Evolutionary conservation across 2,113 vertebrate genomes (phyloP), one percentile per base, ranked within the genome.

Genomic region (Nettapus auritus): DNA sequence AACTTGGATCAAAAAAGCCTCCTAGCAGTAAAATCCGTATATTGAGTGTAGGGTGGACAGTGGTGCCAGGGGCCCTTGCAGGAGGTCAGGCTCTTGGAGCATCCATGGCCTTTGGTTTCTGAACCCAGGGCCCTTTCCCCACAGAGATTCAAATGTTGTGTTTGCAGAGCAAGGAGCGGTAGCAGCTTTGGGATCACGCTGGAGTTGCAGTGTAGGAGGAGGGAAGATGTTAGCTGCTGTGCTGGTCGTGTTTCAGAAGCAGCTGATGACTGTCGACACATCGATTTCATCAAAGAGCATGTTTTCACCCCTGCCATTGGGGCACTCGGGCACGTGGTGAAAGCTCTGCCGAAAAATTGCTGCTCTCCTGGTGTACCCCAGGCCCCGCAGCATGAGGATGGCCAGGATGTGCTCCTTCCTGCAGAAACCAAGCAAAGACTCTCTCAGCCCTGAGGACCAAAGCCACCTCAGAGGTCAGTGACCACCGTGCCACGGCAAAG

Each of bases 331-430:
- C 1, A 2, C 15, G 0, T 0, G 46, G n/a, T 9, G 38, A 40
- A 64, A 19, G 19, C 36, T 36, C 52, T 97, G 86, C 31, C 1
- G 90, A 53, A 88, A 16, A 46, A 97, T 88, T 0, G 79, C 82
- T 0, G 6, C 33, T 81, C 90, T 93, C n/a, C 33, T 89, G 57
- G 64, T 34, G 0, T 20, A 40, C 5, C 91, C 11, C 36, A 94
- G 76, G 3, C 97, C 95, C 48, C 94, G 90, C 5, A 94, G 77
- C 0, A 36, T 3, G 0, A 98, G 94, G 67, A 98, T 31, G 1
- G 95, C 95, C 48, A 86, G 25, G 52, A 98, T 0, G 4, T 98
- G 97, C 12, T 91, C 85, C 83, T 95, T 95, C 71, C 97, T 98
- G 96, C 40, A 89, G 81, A 88, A 91, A 83, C 4, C 81, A 93